A percentile compares a stretch with the other conserved stretches of the same genome.
phyloP scores from a whole-genome alignment of 1,140 invertebrate genomes.

The Copidosoma floridanum region DNA sequence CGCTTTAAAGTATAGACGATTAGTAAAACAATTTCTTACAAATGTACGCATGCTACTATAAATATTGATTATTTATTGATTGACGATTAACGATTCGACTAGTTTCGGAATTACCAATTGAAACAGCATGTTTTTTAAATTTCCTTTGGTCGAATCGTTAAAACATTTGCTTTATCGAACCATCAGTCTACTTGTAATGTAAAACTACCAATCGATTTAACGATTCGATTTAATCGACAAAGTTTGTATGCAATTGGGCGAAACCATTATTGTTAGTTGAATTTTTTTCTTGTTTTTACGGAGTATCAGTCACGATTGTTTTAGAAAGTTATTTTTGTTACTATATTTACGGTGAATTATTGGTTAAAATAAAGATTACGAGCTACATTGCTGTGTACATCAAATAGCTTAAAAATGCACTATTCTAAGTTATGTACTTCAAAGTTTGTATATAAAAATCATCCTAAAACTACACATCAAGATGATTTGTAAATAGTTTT shows the following conservation, averaged over 20 bases:
- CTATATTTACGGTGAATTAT: no score
- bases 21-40: slow-evolving; percentile 22
- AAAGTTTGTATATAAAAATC: not conserved
- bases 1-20: not conserved
- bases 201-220: slow-evolving; percentile 26
- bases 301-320: no score
- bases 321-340: no score
- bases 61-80: no score
- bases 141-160: slow-evolving; percentile 14
- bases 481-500: slow-evolving; percentile 28
- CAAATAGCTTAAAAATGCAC: no score
- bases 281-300: slow-evolving; percentile 1
- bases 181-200: slow-evolving; percentile 24
- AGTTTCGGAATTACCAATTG: no score
- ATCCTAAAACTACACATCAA: slow-evolving; percentile 32
- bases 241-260: not conserved
- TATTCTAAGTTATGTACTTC: no score
- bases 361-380: no score
- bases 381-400: no score
- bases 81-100: no score
- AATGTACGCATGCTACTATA: no score
- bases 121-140: no score
- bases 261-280: not conserved
- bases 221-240: slow-evolving; percentile 25
- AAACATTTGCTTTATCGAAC: slow-evolving; percentile 23